phyloP scores from a whole-genome alignment of 2,888 invertebrate genomes.

The Polyploca ridens region DNA sequence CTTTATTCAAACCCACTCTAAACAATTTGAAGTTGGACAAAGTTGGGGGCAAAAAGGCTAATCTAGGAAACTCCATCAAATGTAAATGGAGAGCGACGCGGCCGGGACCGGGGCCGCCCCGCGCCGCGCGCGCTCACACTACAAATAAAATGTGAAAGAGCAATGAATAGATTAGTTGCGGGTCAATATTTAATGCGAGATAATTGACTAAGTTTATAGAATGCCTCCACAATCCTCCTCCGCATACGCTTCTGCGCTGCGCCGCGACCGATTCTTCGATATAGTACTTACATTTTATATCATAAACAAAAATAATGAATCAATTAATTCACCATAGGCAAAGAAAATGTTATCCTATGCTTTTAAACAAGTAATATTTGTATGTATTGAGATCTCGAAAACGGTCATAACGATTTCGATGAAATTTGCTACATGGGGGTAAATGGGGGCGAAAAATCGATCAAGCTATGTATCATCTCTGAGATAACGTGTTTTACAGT shows the following conservation, averaged over 20 bases:
- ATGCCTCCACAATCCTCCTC: neutral
- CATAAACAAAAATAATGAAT: too few species aligned
- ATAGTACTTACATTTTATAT: too few species aligned
- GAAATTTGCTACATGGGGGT: too few species aligned
- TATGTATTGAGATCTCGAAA: too few species aligned
- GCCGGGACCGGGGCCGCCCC: neutral
- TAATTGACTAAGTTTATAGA: slow-evolving; percentile 41
- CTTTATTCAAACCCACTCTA: slow-evolving; percentile 32
- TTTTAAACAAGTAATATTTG: too few species aligned
- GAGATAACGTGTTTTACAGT: too few species aligned
- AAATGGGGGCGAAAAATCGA: too few species aligned
- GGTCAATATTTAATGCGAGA: slow-evolving; percentile 53
- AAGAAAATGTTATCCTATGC: too few species aligned
- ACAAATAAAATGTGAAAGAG: slow-evolving; percentile 48
- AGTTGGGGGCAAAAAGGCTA: slow-evolving; percentile 42
- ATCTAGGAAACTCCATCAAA: slow-evolving; percentile 46
- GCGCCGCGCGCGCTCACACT: slow-evolving; percentile 30
- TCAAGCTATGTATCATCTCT: too few species aligned
- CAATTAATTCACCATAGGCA: too few species aligned
- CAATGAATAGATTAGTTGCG: slow-evolving; percentile 37
- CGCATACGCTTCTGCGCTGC: neutral
- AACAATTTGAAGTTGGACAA: slow-evolving; percentile 42
- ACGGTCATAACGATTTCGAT: too few species aligned
- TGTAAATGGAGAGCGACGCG: slow-evolving; percentile 48
- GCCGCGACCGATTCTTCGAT: too few species aligned